phyloP scores from a whole-genome alignment of 2,797 vertebrate genomes.

The Danionella dracula region DNA sequence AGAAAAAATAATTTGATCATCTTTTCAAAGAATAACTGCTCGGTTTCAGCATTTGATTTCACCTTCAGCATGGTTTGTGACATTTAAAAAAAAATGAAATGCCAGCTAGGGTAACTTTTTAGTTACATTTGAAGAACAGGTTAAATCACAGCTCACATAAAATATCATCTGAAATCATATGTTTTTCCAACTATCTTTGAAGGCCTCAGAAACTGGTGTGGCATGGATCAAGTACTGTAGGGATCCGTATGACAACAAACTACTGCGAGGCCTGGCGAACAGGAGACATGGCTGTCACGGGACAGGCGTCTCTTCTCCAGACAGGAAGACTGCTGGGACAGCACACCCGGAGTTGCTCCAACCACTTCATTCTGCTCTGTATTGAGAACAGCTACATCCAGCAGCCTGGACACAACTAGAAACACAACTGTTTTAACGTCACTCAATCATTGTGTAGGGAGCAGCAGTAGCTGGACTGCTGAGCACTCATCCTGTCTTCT shows the following conservation, averaged over 20 bases:
- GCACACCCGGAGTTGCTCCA: conserved; percentile 80
- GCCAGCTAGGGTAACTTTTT: no score
- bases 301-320: conserved; percentile 80
- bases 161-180: no score
- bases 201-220: conserved; percentile 92
- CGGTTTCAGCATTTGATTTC: no score
- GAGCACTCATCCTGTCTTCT: conserved; percentile 20
- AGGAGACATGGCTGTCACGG: conserved; percentile 70
- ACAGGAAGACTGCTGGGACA: conserved; percentile 84
- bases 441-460: conserved; percentile 11
- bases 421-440: conserved; percentile 10
- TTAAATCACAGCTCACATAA: no score
- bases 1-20: no score
- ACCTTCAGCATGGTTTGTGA: no score
- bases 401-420: conserved; percentile 69
- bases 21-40: no score
- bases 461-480: conserved; percentile 26
- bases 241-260: conserved; percentile 78
- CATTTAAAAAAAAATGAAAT: no score
- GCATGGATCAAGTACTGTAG: conserved; percentile 81
- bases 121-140: no score
- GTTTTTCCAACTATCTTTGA: no score
- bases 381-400: conserved; percentile 90
- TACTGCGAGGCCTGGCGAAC: conserved; percentile 94
- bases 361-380: conserved; percentile 85